These are phyloP conservation scores for Dioctria rufipes DNA, from an alignment of 2,888 invertebrate genomes.

Conservation along the genomic window DNA sequence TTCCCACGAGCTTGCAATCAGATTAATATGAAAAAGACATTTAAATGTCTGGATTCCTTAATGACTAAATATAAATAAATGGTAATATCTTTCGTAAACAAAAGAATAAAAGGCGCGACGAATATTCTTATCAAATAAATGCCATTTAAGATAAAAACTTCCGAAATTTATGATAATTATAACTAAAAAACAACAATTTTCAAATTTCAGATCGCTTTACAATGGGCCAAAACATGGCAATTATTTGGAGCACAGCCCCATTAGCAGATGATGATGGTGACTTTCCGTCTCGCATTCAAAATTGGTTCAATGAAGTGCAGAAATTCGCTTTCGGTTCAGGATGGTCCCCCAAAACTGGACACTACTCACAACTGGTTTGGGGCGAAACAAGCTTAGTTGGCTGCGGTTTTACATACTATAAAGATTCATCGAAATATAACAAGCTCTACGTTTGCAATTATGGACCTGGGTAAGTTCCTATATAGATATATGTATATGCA, in stretches of 20 bases:
- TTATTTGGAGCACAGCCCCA: slow-evolving; percentile 82
- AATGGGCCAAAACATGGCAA: slow-evolving; percentile 89
- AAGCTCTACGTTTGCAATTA: slow-evolving; percentile 90
- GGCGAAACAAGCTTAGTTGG: slow-evolving; percentile 88
- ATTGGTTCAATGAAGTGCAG: slow-evolving; percentile 87
- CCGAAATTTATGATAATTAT: slow-evolving; percentile 7
- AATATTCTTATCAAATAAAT: too few species aligned
- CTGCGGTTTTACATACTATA: slow-evolving; percentile 89
- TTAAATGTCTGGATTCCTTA: too few species aligned
- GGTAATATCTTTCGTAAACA: too few species aligned
- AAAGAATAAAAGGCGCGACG: too few species aligned
- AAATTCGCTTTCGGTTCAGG: slow-evolving; percentile 77
- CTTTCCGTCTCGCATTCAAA: slow-evolving; percentile 82
- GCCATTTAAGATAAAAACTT: too few species aligned
- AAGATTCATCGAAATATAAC: slow-evolving; percentile 83
- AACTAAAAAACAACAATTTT: slow-evolving; percentile 1
- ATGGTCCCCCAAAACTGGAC: slow-evolving; percentile 82
- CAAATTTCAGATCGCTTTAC: slow-evolving; percentile 77
- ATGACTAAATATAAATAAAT: too few species aligned
- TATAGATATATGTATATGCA: not conserved
- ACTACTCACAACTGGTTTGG: slow-evolving; percentile 94
- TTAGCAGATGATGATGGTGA: slow-evolving; percentile 76
- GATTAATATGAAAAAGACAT: too few species aligned
- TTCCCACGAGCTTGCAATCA: too few species aligned
- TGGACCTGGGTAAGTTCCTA: slow-evolving; percentile 78